Conservation (phyloP, 2,888 invertebrate genomes). For the Hirtodrosophila confusa region DNA sequence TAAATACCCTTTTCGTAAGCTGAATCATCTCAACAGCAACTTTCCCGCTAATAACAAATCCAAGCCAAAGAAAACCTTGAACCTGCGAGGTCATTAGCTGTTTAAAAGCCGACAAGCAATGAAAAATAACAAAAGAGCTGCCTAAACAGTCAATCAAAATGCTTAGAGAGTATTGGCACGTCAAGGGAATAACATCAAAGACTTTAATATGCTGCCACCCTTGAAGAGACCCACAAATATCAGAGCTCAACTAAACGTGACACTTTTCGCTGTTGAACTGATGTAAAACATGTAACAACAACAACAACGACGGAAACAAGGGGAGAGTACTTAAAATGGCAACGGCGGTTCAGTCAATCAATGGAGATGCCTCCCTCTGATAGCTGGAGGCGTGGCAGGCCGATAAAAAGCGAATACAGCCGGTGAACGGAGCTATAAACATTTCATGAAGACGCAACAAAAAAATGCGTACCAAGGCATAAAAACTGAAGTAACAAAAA, state of each 20-base stretch:
- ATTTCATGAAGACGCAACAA: constrained; percentile 70
- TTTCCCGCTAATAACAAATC: not conserved
- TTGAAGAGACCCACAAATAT: not conserved
- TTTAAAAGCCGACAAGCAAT: constrained; percentile 28
- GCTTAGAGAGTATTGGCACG: constrained; percentile 20
- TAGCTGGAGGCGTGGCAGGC: constrained; percentile 23
- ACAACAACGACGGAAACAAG: constrained; percentile 7
- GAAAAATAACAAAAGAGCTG: constrained; percentile 16
- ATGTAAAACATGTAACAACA: constrained; percentile 55
- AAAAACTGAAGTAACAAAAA: constrained; percentile 51
- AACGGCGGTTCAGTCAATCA: constrained; percentile 40
- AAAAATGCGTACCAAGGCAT: constrained; percentile 56
- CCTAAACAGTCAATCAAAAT: constrained; percentile 43
- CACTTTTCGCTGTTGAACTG: constrained; percentile 47
- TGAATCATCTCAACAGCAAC: too few relatives aligned
- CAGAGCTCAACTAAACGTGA: constrained; percentile 49
- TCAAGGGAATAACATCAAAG: constrained; percentile 51
- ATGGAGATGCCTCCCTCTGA: constrained; percentile 20
- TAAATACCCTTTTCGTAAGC: too few relatives aligned
- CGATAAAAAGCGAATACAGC: constrained; percentile 55
- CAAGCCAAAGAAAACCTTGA: not conserved
- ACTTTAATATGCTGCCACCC: constrained; percentile 48
- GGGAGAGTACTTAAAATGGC: constrained; percentile 8
- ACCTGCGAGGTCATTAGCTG: constrained; percentile 21
- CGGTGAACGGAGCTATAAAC: constrained; percentile 61